phyloP scores from a whole-genome alignment of 2,797 vertebrate genomes.

The Enteromius argenteus region DNA sequence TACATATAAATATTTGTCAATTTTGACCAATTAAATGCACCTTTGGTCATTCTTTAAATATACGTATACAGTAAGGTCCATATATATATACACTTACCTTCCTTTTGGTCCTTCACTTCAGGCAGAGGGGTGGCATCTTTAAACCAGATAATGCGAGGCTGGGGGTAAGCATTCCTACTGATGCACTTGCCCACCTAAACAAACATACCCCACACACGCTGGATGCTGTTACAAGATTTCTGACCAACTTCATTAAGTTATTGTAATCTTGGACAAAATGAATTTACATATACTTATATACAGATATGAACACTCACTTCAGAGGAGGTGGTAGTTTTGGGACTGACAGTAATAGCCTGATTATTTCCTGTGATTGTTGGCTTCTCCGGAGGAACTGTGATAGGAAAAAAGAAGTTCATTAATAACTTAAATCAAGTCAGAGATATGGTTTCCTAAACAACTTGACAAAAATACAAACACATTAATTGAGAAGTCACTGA shows the following conservation, averaged over 20 bases:
- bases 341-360: constrained; percentile 69
- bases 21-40: not conserved
- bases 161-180: constrained; percentile 82
- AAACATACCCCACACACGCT: not conserved
- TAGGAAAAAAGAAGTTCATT: not conserved
- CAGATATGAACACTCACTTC: constrained; percentile 58
- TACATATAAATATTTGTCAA: not conserved
- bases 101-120: constrained; percentile 73
- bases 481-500: not conserved
- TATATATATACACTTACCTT: constrained; percentile 72
- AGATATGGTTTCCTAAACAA: not conserved
- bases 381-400: constrained; percentile 76
- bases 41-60: no score
- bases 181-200: constrained; percentile 82
- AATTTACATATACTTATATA: not conserved
- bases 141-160: constrained; percentile 85
- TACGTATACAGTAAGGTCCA: no score
- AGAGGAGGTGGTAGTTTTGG: constrained; percentile 44
- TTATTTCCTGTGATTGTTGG: constrained; percentile 70
- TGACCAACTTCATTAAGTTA: not conserved
- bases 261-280: not conserved
- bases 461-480: not conserved
- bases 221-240: not conserved
- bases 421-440: not conserved
- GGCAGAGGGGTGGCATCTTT: constrained; percentile 78